phyloP scores from a whole-genome alignment of 2,888 invertebrate genomes.

The Phoronis australis region DNA sequence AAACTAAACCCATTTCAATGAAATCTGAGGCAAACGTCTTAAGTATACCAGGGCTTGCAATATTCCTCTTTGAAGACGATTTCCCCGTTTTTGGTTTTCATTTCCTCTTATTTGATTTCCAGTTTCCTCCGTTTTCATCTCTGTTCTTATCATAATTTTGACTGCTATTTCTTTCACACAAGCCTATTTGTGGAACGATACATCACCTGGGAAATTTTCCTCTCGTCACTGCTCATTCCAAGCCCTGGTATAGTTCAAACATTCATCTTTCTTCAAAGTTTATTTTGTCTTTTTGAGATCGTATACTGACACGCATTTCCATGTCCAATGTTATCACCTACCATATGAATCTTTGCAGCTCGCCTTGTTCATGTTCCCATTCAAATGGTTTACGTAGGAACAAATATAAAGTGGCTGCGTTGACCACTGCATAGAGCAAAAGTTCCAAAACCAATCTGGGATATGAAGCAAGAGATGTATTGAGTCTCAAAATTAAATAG shows the following conservation, averaged over 20 bases:
- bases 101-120: too few relatives aligned
- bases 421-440: constrained; percentile 63
- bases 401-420: constrained; percentile 66
- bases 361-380: constrained; percentile 70
- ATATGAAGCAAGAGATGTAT: constrained; percentile 58
- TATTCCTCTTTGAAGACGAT: too few relatives aligned
- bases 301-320: background rate
- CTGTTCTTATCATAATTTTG: too few relatives aligned
- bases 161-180: background rate
- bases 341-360: constrained; percentile 84
- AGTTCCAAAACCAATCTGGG: constrained; percentile 62
- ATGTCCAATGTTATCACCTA: constrained; percentile 50
- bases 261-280: background rate
- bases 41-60: too few relatives aligned
- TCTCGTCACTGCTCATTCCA: too few relatives aligned
- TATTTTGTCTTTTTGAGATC: background rate
- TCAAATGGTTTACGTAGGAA: constrained; percentile 73
- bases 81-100: too few relatives aligned
- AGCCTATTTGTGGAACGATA: too few relatives aligned
- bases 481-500: constrained; percentile 70
- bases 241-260: background rate
- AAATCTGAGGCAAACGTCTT: too few relatives aligned
- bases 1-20: too few relatives aligned
- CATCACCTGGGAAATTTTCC: too few relatives aligned
- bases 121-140: too few relatives aligned